These are phyloP conservation scores for Apodemia hepburni DNA, from an alignment of 2,888 invertebrate genomes.

Conservation along the genomic window DNA sequence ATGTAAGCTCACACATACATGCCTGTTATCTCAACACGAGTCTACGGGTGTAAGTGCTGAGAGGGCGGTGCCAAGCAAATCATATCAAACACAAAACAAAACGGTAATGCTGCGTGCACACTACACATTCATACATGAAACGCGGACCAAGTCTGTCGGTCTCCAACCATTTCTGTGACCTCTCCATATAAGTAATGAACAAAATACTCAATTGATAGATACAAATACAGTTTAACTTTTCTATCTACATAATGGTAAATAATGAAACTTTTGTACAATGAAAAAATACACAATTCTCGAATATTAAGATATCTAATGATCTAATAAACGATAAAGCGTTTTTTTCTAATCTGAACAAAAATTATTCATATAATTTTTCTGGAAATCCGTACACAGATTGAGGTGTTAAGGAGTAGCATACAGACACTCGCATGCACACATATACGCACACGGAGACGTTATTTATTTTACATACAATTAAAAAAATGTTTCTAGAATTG, in stretches of 20 bases:
- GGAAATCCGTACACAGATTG: no score
- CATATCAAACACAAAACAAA: constrained; percentile 40
- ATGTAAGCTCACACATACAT: no score
- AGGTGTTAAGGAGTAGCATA: no score
- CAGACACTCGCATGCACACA: no score
- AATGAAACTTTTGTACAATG: not conserved
- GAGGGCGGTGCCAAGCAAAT: constrained; percentile 60
- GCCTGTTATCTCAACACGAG: constrained; percentile 42
- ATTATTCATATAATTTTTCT: no score
- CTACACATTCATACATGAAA: constrained; percentile 33
- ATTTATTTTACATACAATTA: no score
- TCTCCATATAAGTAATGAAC: not conserved
- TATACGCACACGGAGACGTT: no score
- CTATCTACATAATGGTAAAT: not conserved
- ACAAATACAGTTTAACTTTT: not conserved
- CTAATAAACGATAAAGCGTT: not conserved
- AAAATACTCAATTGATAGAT: not conserved
- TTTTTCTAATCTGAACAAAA: no score
- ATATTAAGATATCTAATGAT: not conserved
- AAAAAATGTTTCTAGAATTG: no score
- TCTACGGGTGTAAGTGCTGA: constrained; percentile 44
- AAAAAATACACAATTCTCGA: not conserved
- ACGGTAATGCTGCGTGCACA: constrained; percentile 36
- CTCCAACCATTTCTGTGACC: constrained; percentile 17
- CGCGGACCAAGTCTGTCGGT: constrained; percentile 26